These are phyloP conservation scores for Cisticola juncidis DNA, from an alignment of 2,113 vertebrate genomes.

Conservation along the genomic window DNA sequence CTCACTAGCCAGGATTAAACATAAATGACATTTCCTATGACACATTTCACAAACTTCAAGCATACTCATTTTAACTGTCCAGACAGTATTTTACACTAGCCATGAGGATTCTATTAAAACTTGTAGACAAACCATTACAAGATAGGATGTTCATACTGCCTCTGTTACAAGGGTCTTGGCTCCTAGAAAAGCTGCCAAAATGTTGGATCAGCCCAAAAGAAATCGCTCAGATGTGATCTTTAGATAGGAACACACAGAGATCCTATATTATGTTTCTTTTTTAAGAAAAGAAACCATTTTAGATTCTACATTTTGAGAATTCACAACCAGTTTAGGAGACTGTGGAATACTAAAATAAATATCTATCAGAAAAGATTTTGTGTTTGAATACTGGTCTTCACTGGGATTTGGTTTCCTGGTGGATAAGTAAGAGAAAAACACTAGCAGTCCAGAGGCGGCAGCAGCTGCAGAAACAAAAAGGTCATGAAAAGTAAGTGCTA, in stretches of 20 bases:
- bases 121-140: not conserved
- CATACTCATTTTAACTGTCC: not conserved
- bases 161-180: not conserved
- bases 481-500: slow-evolving; percentile 52
- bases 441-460: slow-evolving; percentile 9
- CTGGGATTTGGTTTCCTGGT: not conserved
- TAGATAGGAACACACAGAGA: not conserved
- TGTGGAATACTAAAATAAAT: not conserved
- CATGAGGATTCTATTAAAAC: not conserved
- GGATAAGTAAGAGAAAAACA: slow-evolving; percentile 2
- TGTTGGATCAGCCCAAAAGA: not conserved
- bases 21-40: not conserved
- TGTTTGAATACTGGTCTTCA: not conserved
- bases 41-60: not conserved
- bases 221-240: not conserved
- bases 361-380: not conserved
- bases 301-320: not conserved
- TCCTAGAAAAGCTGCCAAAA: not conserved
- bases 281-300: not conserved
- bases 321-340: not conserved
- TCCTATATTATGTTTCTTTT: not conserved
- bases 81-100: not conserved
- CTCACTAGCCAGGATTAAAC: not conserved
- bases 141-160: not conserved
- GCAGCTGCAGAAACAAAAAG: slow-evolving; percentile 60